phyloP scores from a whole-genome alignment of 2,113 vertebrate genomes.

The Sialia sialis region DNA sequence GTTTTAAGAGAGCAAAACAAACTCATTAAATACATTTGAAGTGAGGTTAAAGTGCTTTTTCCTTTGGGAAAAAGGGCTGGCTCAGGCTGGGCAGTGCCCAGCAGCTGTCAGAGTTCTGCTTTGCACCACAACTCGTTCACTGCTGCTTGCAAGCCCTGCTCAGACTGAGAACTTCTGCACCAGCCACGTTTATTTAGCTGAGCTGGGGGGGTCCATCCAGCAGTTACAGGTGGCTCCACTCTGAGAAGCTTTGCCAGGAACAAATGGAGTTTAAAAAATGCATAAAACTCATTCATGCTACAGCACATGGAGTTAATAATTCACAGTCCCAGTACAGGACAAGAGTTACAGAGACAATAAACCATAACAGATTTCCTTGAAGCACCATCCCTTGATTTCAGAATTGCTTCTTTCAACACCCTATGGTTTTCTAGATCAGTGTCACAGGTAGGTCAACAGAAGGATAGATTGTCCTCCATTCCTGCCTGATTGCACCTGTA shows the following conservation, averaged over 20 bases:
- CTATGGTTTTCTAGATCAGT: not conserved
- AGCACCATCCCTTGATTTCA: not conserved
- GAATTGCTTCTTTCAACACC: not conserved
- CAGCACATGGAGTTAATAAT: slow-evolving; percentile 2
- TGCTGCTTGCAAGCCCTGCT: not conserved
- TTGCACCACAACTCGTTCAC: rapidly evolving
- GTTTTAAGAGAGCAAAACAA: not conserved
- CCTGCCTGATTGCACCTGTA: not conserved
- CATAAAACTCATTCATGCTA: not conserved
- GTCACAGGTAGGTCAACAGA: not conserved
- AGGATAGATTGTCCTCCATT: not conserved
- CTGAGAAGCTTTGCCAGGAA: not conserved
- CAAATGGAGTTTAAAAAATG: not conserved
- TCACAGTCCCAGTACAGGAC: not conserved
- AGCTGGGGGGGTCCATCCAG: not conserved
- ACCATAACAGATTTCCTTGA: not conserved
- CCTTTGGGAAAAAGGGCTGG: not conserved
- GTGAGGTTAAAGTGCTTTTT: not conserved
- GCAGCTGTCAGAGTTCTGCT: not conserved
- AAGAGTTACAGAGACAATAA: not conserved
- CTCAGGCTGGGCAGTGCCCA: not conserved
- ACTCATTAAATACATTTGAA: not conserved
- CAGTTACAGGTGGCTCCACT: not conserved
- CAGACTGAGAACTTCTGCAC: not conserved
- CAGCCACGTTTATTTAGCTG: not conserved